Evolutionary conservation across 1,140 invertebrate genomes (phyloP).

Genomic region (Lasioglossum albipes): DNA sequence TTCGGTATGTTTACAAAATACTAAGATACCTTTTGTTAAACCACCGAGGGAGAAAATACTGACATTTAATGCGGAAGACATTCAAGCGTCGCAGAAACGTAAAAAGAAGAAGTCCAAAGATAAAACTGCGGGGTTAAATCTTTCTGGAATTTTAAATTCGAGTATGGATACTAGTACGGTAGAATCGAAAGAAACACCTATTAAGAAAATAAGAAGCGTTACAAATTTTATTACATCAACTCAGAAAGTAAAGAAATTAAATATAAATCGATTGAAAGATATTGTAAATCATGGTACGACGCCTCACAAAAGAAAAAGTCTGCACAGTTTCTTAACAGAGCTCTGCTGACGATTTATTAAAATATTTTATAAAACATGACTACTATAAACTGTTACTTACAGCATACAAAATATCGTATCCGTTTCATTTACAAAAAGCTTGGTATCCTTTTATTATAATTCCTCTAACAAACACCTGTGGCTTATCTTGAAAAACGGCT

Average conservation of each 20-base stretch:
- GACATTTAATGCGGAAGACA: not conserved
- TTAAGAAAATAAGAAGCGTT: not conserved
- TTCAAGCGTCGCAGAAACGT: slow-evolving; percentile 33
- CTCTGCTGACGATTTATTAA: slow-evolving; percentile 52
- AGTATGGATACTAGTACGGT: slow-evolving; percentile 31
- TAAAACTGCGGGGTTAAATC: slow-evolving; percentile 72
- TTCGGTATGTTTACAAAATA: slow-evolving; percentile 65
- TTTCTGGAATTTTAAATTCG: slow-evolving; percentile 50
- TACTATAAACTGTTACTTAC: slow-evolving; percentile 17
- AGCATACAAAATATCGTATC: slow-evolving; percentile 9
- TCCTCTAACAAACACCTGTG: not conserved
- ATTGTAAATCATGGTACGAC: slow-evolving; percentile 53
- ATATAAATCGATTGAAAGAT: slow-evolving; percentile 64
- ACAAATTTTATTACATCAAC: slow-evolving; percentile 43
- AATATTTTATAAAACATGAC: slow-evolving; percentile 32
- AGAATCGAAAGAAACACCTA: not conserved
- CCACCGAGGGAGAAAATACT: slow-evolving; percentile 50
- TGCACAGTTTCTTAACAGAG: slow-evolving; percentile 64
- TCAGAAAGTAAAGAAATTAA: slow-evolving; percentile 63
- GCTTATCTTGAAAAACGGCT: not conserved
- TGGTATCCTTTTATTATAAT: slow-evolving; percentile 4
- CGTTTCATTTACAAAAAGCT: not conserved
- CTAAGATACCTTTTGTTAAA: slow-evolving; percentile 64
- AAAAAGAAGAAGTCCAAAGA: slow-evolving; percentile 73
- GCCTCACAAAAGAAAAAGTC: slow-evolving; percentile 49